Base-by-base conservation (phyloP, 2,888 invertebrate genomes). In the Drosophila seclusa region DNA sequence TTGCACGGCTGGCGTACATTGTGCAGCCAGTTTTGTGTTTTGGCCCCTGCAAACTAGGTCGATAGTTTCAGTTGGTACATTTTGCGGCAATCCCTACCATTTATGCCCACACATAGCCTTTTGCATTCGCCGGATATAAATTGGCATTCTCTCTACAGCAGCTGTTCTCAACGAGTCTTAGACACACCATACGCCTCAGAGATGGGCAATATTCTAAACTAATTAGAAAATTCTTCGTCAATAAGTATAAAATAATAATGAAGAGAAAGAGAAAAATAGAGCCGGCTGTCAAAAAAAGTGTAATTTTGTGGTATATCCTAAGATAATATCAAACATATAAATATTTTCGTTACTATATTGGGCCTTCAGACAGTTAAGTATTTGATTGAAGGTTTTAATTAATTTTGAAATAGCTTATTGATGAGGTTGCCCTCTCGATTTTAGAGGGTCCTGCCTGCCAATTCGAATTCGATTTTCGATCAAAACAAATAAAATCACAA, bases 341-440 rank as follows among this genome's bases (percentile, higher is more conserved):
- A 54, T 52, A 59, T 76, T 65, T 60, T 34, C 27, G 31, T 49
- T 55, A 49, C 29, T 21, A 31, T 34, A 38, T 53, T 66, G 45
- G 55, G 18, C 57, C 58, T 49, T 54, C 52, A 57, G 45, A 53
- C n/a, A 63, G 63, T 71, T 76, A 71, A 73, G 77, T 83, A 68
- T 68, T 72, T 77, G 74, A 74, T 81, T 66, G 73, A 72, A 76
- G 69, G 60, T 73, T 84, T 81, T 80, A 87, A 87, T 84, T 87
- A 81, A 83, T 84, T 84, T 82, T 83, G 53, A 57, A 55, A 71
- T 73, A 70, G 65, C 68, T 40, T 75, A 53, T 64, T 70, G 66
- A 52, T 59, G 45, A 58, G 60, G 29, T 59, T 60, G 13, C 32
- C 27, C 50, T 34, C 27, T 29, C 13, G 13, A 29, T 27, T 29